Evolutionary conservation across 2,113 vertebrate genomes (phyloP), one percentile per base, ranked within the genome.

Genomic region (Centropristis striata): DNA sequence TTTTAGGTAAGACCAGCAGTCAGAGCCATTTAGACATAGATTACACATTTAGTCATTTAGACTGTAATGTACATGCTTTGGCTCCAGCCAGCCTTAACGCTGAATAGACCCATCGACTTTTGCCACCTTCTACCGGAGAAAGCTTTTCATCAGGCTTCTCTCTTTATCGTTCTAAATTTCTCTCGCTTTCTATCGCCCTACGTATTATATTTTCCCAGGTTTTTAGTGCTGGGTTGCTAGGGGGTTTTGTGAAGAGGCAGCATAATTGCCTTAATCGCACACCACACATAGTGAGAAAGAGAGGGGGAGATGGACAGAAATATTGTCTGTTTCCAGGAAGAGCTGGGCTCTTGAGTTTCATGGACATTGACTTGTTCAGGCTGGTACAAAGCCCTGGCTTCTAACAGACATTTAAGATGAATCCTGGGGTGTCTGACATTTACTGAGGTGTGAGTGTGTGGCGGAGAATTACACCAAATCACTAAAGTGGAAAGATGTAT

Each of bases 231-330:
- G n/a, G 41, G 58, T 37, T 73, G 53, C 18, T 46, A n/a, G 32
- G 32, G 41, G 1, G 44, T 64, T 55, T 72, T 75, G 57, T 71
- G 55, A 88, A 73, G 72, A 78, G 63, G 60, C 44, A 28, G 72
- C 13, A n/a, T 88, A 82, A 92, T 83, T 75, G 61, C 58, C 55
- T 72, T 78, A 90, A 89, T 84, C 15, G 21, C 71, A 70, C 51
- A 65, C 21, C 2, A 18, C 21, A 46, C 44, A 51, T 37, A 61
- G 41, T 5, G 12, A 32, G 32, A 61, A 46, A 44, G 27, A 46
- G 42, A 53, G 25, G 15, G 42, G 42, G 18, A 74, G 21, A 58
- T 9, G 16, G 51, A 63, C 10, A 65, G 75, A 79, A 73, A 82
- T 74, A 78, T 63, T 69, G 71, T 51, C 76, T 36, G 42, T 57